These are phyloP conservation scores for human DNA, from an alignment of 2,113 vertebrate species.

Conservation along the genomic window GRCh38 chr11:453001-453500, in stretches of 20 bases:
- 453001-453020: not conserved
- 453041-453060: not conserved
- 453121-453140: not conserved
- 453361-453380: fast-evolving
- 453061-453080: not conserved
- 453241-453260: not conserved
- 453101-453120: not conserved
- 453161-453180: not conserved
- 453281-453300: fast-evolving
- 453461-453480: fast-evolving
- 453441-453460: not conserved
- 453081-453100: too few relatives aligned
- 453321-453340: not conserved
- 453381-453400: fast-evolving
- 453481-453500: fast-evolving
- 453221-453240: too few relatives aligned
- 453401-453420: fast-evolving
- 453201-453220: fast-evolving
- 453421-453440: fast-evolving
- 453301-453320: not conserved
- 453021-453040: not conserved
- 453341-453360: too few relatives aligned
- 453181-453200: not conserved
- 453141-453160: not conserved
- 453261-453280: fast-evolving